These are phyloP conservation scores for Hedya salicella DNA, from an alignment of 2,888 invertebrate genomes.

Conservation along the genomic window DNA sequence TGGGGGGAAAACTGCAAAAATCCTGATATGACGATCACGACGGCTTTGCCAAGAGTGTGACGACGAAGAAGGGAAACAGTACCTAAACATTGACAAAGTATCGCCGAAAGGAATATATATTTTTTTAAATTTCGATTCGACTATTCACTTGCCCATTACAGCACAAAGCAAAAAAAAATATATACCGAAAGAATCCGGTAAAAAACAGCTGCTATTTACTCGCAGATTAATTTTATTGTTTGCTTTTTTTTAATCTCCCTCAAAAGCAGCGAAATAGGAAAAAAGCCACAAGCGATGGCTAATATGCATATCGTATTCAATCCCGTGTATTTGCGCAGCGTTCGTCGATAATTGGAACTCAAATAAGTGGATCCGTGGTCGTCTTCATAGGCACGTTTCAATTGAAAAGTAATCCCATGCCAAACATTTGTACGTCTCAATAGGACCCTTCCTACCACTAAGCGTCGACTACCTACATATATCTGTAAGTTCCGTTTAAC, in stretches of 20 bases:
- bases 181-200: too few relatives aligned
- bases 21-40: too few relatives aligned
- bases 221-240: background rate
- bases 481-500: background rate
- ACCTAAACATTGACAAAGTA: too few relatives aligned
- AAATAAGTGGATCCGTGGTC: slow-evolving; percentile 75
- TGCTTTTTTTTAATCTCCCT: slow-evolving; percentile 6
- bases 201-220: too few relatives aligned
- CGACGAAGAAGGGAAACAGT: too few relatives aligned
- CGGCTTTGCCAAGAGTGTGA: too few relatives aligned
- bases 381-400: slow-evolving; percentile 83
- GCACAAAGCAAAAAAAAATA: too few relatives aligned
- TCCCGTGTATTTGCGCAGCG: slow-evolving; percentile 73
- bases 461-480: background rate
- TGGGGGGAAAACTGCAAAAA: too few relatives aligned
- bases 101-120: too few relatives aligned
- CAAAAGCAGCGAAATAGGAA: slow-evolving; percentile 33
- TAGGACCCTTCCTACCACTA: slow-evolving; percentile 60
- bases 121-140: too few relatives aligned
- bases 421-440: slow-evolving; percentile 83
- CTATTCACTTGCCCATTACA: too few relatives aligned
- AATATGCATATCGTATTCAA: slow-evolving; percentile 76
- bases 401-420: slow-evolving; percentile 80
- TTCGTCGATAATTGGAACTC: slow-evolving; percentile 80
- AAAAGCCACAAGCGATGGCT: slow-evolving; percentile 52